Conservation (phyloP, 2,113 vertebrate species). For the Prochilodus magdalenae region DNA sequence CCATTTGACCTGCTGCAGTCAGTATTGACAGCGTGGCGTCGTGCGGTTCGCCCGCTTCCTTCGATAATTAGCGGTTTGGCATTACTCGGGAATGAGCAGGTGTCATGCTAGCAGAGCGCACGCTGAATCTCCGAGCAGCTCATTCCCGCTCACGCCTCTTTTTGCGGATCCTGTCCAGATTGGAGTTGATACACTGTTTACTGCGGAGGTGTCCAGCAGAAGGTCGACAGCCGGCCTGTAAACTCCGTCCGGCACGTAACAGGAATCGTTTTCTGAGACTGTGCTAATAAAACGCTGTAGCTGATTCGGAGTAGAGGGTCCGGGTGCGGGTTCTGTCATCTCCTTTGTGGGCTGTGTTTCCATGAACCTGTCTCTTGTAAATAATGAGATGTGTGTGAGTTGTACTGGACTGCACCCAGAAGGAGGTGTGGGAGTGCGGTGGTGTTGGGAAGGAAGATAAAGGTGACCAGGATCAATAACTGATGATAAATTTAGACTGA, state of each 20-base stretch:
- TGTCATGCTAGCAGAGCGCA: neutral
- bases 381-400: no score
- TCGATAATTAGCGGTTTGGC: conserved; percentile 48
- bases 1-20: neutral
- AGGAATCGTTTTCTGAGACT: neutral
- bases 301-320: neutral
- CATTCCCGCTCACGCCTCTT: neutral
- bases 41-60: neutral
- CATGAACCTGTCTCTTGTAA: neutral
- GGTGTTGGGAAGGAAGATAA: no score
- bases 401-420: no score
- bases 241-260: neutral
- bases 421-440: no score
- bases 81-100: conserved; percentile 42
- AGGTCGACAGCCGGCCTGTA: neutral
- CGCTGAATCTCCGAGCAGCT: conserved; percentile 16
- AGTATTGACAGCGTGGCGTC: conserved; percentile 12
- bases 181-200: neutral
- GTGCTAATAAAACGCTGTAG: neutral
- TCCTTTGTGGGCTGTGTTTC: neutral
- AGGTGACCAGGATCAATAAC: no score
- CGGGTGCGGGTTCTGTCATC: neutral
- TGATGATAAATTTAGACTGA: no score
- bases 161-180: neutral
- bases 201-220: neutral